phyloP scores from a whole-genome alignment of 2,113 vertebrate genomes.

The Ophiodon elongatus region DNA sequence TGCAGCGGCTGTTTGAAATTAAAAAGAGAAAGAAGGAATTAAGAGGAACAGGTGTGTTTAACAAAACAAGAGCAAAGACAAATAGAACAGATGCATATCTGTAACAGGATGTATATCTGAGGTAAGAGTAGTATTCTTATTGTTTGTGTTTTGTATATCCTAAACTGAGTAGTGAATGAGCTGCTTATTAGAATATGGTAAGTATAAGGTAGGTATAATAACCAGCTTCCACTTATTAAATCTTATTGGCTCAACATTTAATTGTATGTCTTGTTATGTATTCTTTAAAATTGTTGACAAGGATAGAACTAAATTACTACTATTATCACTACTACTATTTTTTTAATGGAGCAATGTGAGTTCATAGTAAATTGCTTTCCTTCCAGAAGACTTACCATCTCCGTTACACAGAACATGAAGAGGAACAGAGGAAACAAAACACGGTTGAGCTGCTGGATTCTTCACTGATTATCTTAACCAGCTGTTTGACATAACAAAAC shows the following conservation, averaged over 20 bases:
- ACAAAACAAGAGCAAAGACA: no score
- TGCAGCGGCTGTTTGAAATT: no score
- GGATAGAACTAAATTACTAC: no score
- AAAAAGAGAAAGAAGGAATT: not conserved
- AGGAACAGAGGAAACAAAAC: no score
- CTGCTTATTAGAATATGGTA: not conserved
- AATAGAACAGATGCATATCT: not conserved
- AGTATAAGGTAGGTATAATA: not conserved
- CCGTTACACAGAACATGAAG: no score
- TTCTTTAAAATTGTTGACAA: no score
- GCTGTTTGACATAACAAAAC: not conserved
- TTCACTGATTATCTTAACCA: not conserved
- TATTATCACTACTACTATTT: not conserved
- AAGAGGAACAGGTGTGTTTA: no score
- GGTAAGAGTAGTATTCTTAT: not conserved
- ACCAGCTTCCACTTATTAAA: not conserved
- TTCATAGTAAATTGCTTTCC: not conserved
- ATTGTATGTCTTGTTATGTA: not conserved
- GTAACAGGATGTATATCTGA: not conserved
- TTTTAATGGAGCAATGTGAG: not conserved
- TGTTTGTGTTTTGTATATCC: not conserved
- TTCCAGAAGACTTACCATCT: not conserved
- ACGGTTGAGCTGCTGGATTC: not conserved
- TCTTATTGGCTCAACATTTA: not conserved
- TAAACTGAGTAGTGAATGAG: not conserved